Percentiles rank a stretch among this genome's conserved stretches.
Evolutionary conservation across 2,888 invertebrate species (phyloP).

Genomic region (Lathronympha strigana): DNA sequence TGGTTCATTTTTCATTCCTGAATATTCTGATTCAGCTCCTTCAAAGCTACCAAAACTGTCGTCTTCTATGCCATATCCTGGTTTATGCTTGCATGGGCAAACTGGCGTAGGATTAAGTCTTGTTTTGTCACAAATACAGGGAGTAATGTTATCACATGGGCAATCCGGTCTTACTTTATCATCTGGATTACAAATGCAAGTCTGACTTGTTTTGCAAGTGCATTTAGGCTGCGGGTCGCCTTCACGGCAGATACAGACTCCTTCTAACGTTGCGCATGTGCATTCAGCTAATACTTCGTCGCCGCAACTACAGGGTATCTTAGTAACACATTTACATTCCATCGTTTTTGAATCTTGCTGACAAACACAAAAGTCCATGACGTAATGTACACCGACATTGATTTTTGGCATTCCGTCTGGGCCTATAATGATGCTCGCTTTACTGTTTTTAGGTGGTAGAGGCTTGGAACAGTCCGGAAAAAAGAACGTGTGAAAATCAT

Average conservation of each 20-base stretch:
- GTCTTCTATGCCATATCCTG: constrained; percentile 40
- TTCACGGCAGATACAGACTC: constrained; percentile 68
- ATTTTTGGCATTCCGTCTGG: constrained; percentile 69
- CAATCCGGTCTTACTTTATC: constrained; percentile 60
- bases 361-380: constrained; percentile 60
- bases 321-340: constrained; percentile 63
- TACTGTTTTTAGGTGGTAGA: constrained; percentile 55
- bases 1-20: constrained; percentile 37
- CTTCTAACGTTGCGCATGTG: constrained; percentile 58
- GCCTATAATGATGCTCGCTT: constrained; percentile 62
- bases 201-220: constrained; percentile 58
- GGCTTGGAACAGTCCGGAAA: constrained; percentile 73
- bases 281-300: constrained; percentile 62
- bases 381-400: constrained; percentile 55
- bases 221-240: constrained; percentile 58
- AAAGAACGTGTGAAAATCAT: constrained; percentile 76
- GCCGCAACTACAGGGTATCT: constrained; percentile 71
- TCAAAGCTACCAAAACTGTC: constrained; percentile 39
- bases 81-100: constrained; percentile 66
- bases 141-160: constrained; percentile 64
- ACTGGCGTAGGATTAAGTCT: constrained; percentile 62
- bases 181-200: constrained; percentile 68
- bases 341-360: constrained; percentile 55
- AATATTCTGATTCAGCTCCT: constrained; percentile 41
- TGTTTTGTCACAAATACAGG: constrained; percentile 65